Base-by-base conservation (phyloP, 23 tunicate genomes). In the Ciona savignyi region DNA sequence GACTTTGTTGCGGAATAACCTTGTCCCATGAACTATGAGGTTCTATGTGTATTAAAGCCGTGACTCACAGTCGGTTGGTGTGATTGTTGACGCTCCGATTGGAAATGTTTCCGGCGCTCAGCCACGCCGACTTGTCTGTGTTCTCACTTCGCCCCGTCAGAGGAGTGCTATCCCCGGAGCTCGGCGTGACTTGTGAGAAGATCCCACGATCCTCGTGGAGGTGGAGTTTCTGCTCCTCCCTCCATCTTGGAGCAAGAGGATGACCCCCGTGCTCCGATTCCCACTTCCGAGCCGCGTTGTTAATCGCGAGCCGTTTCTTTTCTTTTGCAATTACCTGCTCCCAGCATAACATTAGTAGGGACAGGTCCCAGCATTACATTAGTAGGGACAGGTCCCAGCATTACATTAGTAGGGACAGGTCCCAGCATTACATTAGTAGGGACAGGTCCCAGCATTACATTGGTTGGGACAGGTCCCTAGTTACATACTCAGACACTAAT, bases 241-340 rank as follows among this genome's bases (percentile, higher is more conserved):
- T 42, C 73, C 73, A 69, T 51, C 33, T 69, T 30, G 33, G 73
- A 69, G 33, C 25, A 31, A 69, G 29, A 33, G 73, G 73, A 69
- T 33, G 34, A 42, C 56, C 56, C 9, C 56, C 56, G 34, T 69
- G 73, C 73, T 82, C 89, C 25, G 89, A 78, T 63, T 89, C 89
- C 96, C 96, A 89, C 67, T 79, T 85, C 42, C 89, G 67, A 28
- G 96, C 96, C 1, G 96, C 96, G 66, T 89, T 89, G 74, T 86
- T 89, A 33, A 89, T 89, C 24, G 96, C 96, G 29, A 89, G 70
- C 23, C 96, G 51, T 60, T 89, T 89, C 68, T 89, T 89, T 32
- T 89, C 96, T 32, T 89, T 89, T 0, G 89, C 96, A 65, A 89
- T 83, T 25, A 88, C 89, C 89, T 87, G 56, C 11, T n/a, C n/a